These are phyloP conservation scores for Mylabris phalerata DNA, from an alignment of 1,140 invertebrate genomes.

Conservation along the genomic window DNA sequence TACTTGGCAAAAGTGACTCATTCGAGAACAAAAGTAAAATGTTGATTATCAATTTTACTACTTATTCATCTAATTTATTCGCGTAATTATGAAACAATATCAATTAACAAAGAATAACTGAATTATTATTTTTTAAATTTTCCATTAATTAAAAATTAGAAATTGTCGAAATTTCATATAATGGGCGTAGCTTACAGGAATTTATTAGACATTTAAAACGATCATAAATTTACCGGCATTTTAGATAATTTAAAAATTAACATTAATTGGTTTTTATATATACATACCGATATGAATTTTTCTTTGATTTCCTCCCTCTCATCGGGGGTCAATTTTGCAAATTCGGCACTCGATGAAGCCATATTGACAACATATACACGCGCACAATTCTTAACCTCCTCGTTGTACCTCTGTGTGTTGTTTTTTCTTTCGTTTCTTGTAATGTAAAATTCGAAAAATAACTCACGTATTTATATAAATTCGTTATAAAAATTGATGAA, in stretches of 20 bases:
- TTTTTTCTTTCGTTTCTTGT: too few relatives aligned
- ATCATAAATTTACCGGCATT: neutral
- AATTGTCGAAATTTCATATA: neutral
- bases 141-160: too few relatives aligned
- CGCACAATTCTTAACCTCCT: too few relatives aligned
- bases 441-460: too few relatives aligned
- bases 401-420: too few relatives aligned
- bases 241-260: neutral
- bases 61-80: neutral
- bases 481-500: too few relatives aligned
- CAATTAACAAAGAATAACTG: neutral
- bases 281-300: constrained; percentile 28
- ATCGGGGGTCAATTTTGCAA: constrained; percentile 34
- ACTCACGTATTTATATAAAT: too few relatives aligned
- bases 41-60: neutral
- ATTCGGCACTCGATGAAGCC: constrained; percentile 25
- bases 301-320: constrained; percentile 41
- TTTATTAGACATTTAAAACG: constrained; percentile 2
- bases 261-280: constrained; percentile 19
- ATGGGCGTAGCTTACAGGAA: neutral
- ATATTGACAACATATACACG: constrained; percentile 19
- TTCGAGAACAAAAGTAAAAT: too few relatives aligned
- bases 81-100: neutral
- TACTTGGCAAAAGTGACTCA: too few relatives aligned
- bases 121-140: too few relatives aligned